A percentile compares a stretch with the other conserved stretches of the same genome.
phyloP scores from a whole-genome alignment of 2,888 invertebrate genomes.

The Argynnis bischoffii region DNA sequence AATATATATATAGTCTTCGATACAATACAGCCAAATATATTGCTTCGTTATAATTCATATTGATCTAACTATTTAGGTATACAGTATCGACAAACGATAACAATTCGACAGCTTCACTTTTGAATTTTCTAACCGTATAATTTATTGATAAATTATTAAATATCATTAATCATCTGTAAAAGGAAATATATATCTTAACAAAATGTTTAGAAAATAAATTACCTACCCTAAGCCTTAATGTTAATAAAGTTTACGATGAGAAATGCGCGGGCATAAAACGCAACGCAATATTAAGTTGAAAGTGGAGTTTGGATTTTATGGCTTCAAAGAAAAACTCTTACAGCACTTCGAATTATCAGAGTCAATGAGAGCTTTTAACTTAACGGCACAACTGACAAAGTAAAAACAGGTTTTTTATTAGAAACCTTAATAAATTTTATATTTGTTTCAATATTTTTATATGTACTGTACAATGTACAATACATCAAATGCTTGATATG shows the following conservation, averaged over 20 bases:
- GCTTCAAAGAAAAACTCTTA: slow-evolving; percentile 52
- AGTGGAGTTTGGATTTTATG: slow-evolving; percentile 52
- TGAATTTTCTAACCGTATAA: too few species aligned
- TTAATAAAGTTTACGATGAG: slow-evolving; percentile 53
- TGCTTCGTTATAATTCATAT: too few species aligned
- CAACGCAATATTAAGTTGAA: slow-evolving; percentile 52
- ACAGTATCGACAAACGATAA: too few species aligned
- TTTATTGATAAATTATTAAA: too few species aligned
- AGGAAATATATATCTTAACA: neutral
- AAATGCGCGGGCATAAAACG: slow-evolving; percentile 61
- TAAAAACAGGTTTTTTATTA: neutral
- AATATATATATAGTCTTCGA: too few species aligned
- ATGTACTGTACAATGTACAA: too few species aligned
- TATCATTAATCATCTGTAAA: neutral
- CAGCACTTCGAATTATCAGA: slow-evolving; percentile 22
- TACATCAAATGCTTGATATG: too few species aligned
- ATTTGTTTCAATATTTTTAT: neutral
- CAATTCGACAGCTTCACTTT: too few species aligned
- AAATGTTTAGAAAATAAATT: slow-evolving; percentile 8
- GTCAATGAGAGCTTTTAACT: slow-evolving; percentile 2
- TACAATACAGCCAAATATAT: too few species aligned
- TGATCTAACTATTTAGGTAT: too few species aligned
- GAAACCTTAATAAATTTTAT: too few species aligned
- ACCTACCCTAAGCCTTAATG: neutral
- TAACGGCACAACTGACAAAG: neutral